These are phyloP conservation scores for Frankliniella fusca DNA, from an alignment of 2,888 invertebrate genomes.

Conservation along the genomic window DNA sequence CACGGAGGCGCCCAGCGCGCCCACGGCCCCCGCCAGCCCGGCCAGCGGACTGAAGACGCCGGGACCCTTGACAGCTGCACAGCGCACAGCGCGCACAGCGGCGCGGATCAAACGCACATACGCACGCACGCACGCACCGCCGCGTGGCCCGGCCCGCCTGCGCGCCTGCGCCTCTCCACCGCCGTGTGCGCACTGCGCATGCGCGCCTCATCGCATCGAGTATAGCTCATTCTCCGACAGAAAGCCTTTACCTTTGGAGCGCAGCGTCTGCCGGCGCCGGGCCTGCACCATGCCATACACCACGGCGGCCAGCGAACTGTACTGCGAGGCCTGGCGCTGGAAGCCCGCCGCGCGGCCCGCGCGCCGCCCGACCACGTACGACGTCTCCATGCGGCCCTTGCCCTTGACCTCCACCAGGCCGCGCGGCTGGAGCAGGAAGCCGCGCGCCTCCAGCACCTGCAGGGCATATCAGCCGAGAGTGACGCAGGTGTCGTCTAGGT, in stretches of 20 bases:
- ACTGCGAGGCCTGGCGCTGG: slow-evolving; percentile 64
- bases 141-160: not conserved
- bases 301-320: slow-evolving; percentile 76
- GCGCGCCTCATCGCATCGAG: not conserved
- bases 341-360: slow-evolving; percentile 56
- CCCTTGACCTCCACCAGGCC: slow-evolving; percentile 89
- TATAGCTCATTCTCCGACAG: not conserved
- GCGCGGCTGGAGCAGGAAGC: slow-evolving; percentile 70
- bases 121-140: not conserved
- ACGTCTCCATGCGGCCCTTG: slow-evolving; percentile 95
- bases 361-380: slow-evolving; percentile 71
- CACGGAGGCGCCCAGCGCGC: slow-evolving; percentile 5
- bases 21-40: slow-evolving; percentile 22
- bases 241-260: slow-evolving; percentile 33
- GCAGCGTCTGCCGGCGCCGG: slow-evolving; percentile 58
- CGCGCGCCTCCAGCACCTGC: slow-evolving; percentile 69
- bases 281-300: slow-evolving; percentile 87
- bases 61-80: not conserved
- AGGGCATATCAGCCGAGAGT: slow-evolving; percentile 33
- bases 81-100: too few relatives aligned
- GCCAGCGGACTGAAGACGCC: slow-evolving; percentile 16
- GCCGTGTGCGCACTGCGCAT: not conserved
- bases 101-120: too few relatives aligned
- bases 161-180: not conserved
- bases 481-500: too few relatives aligned